Base-by-base conservation (phyloP, 1,140 invertebrate species). In the Ceratina calcarata region DNA sequence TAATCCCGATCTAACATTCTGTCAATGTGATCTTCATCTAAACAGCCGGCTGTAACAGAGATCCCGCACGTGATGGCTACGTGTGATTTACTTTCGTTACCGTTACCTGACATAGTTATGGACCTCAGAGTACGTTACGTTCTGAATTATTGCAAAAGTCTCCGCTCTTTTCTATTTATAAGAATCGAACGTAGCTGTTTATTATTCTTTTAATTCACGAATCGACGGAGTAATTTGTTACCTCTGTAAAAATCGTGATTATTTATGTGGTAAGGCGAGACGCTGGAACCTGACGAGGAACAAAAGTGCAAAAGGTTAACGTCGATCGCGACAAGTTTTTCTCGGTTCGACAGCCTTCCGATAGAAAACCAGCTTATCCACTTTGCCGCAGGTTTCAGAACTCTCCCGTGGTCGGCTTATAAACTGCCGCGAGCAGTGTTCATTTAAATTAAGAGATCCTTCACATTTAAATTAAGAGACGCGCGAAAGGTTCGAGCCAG, bases 361-460 rank as follows among this genome's bases (percentile, higher is more conserved):
- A 77, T 77, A 69, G 74, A 69, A 77, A 77, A 77, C 74, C 55
- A 37, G 74, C 74, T 55, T 69, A 77, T 77, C 74, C 74, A 77
- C 74, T 77, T 61, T 49, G 65, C 37, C 18, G 0, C 27, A 49
- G 22, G 55, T 76, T 68, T 60, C 65, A 76, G 37, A 69, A 49
- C 55, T 32, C 55, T 51, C 27, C 16, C 15, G 24, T 51, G 16
- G 18, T 45, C 55, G 18, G 51, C 18, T 51, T 68, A 32, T 60
- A 69, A 77, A 22, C 37, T 45, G 37, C 37, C 37, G 37, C 37
- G 37, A 45, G 37, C 37, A 10, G 37, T 45, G 37, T 45, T 45
- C 37, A 45, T 45, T 45, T 45, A 45, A 45, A 45, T 45, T 45
- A 45, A 45, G 37, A 16, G 15, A 32, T 76, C 22, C 24, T 24